Evolutionary conservation across 2,113 vertebrate species (phyloP).

Genomic region (Desmodus rotundus): DNA sequence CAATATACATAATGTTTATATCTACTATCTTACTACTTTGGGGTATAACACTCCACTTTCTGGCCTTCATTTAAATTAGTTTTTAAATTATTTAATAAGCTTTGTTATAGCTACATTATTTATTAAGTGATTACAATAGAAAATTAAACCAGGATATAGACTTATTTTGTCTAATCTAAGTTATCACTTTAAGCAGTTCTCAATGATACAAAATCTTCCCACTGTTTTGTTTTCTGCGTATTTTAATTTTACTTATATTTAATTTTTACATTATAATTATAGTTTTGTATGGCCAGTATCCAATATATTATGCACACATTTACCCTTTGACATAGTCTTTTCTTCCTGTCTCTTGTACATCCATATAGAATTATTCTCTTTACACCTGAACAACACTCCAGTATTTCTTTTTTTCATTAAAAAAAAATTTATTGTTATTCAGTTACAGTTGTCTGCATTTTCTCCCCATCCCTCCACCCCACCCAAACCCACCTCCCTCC

Average conservation of each 20-base stretch:
- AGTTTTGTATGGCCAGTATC: neutral
- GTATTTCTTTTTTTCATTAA: neutral
- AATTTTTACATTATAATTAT: neutral
- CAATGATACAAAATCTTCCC: neutral
- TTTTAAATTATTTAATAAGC: neutral
- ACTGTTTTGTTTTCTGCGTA: neutral
- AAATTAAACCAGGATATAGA: neutral
- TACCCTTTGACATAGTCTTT: neutral
- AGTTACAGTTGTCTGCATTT: too few relatives aligned
- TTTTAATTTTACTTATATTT: neutral
- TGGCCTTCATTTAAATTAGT: neutral
- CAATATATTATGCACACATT: neutral
- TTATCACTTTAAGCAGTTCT: neutral
- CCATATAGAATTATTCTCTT: neutral
- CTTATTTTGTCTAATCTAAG: neutral
- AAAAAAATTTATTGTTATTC: too few relatives aligned
- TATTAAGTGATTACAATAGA: neutral
- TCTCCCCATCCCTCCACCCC: too few relatives aligned
- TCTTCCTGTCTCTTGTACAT: neutral
- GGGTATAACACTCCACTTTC: neutral
- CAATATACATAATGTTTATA: neutral
- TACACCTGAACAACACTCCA: neutral
- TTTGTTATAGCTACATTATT: neutral
- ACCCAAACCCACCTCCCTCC: too few relatives aligned
- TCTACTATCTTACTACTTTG: neutral